Base-by-base conservation (phyloP, 2,797 vertebrate species). In the Sebastes cheni region DNA sequence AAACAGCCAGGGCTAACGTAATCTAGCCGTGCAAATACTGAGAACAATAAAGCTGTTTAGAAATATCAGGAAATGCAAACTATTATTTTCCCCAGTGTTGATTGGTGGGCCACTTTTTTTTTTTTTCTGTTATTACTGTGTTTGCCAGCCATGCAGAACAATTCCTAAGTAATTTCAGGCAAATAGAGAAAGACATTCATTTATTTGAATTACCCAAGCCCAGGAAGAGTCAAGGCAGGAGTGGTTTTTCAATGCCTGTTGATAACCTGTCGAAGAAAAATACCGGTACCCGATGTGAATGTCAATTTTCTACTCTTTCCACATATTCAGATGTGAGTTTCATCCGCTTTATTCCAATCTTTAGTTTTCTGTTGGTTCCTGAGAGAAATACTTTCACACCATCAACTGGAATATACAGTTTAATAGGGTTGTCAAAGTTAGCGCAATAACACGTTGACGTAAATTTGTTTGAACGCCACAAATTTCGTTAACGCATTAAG, bases 191-290 rank as follows among this genome's bases (percentile, higher is more conserved):
- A 87, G 52, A 85, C 81, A 76, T 83, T 90, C 30, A 91, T 92
- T 86, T 85, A 81, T 86, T 88, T 88, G 75, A 92, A 89, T 92
- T 85, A 87, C 64, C 80, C 14, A 22, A 75, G 72, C 36, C 32
- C 70, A 46, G 60, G 25, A 64, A 60, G 64, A 80, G 30, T 59
- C 61, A 34, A 69, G 82, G 67, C 65, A 72, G 59, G 66, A 72
- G 39, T 23, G 50, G 27, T 58, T 68, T 68, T 77, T 61, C 5
- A 13, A 23, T 67, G 65, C 23, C 62, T 58, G 34, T 42, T 65
- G 42, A 87, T 67, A 77, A 81, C 70, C 72, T 75, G 56, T 77
- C 58, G 55, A 73, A n/a, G 74, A 75, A 52, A 72, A 71, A 79
- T 18, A n/a, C 11, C 75, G 8, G 7, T 52, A 30, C 60, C 72